phyloP scores from a whole-genome alignment of 35 echinoderm and acorn worm species.

The Heliocidaris tuberculata region DNA sequence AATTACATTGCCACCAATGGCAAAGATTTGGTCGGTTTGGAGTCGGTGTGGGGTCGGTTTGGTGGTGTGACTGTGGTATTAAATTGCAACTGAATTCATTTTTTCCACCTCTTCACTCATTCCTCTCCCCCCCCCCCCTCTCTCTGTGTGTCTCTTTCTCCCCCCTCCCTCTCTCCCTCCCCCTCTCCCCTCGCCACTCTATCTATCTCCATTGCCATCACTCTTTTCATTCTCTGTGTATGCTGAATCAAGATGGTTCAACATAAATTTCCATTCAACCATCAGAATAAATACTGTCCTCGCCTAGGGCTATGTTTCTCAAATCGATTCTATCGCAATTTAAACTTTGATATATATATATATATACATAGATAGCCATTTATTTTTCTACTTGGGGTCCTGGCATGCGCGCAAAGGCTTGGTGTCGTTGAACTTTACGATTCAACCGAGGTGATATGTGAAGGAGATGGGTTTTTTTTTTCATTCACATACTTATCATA shows the following conservation, averaged over 20 bases:
- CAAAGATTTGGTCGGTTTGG: too few species aligned
- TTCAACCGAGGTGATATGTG: too few species aligned
- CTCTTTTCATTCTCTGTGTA: neutral
- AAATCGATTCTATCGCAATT: neutral
- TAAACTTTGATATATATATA: too few species aligned
- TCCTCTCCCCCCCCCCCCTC: neutral
- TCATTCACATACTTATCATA: too few species aligned
- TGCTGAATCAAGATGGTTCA: neutral
- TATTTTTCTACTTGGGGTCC: neutral
- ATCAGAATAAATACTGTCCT: neutral
- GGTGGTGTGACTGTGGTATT: too few species aligned
- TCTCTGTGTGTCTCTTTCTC: conserved; percentile 15
- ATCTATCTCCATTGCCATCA: neutral
- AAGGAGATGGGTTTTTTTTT: too few species aligned
- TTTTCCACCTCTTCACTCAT: neutral
- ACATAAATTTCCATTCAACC: neutral
- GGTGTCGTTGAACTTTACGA: neutral
- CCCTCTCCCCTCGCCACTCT: neutral
- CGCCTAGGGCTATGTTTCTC: neutral
- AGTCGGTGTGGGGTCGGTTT: too few species aligned
- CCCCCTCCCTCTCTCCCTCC: too few species aligned
- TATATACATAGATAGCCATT: neutral
- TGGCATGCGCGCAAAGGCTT: neutral
- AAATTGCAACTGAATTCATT: too few species aligned
- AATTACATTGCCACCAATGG: too few species aligned